Evolutionary conservation across 2,888 invertebrate species (phyloP), one percentile per base, ranked within the genome.

Genomic region (Erebia epiphron): DNA sequence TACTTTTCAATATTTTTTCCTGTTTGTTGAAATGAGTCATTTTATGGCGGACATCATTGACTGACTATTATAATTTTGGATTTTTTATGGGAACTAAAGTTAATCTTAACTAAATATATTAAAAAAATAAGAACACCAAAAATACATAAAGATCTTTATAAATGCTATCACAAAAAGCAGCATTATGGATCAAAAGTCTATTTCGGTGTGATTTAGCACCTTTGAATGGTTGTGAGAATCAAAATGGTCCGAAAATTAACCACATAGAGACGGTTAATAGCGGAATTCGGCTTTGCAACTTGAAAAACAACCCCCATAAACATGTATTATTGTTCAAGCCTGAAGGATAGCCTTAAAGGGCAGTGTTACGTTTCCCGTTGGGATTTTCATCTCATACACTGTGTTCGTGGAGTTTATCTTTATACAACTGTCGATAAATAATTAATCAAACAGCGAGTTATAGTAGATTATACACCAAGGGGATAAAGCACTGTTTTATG

Each of bases 291-390:
- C 78, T 80, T 76, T 62, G 18, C 43, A 80, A 83, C 80, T 82
- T 83, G 79, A 79, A 82, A 81, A 82, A 79, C 78, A 78, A 82
- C 82, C 83, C 77, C 83, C 82, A 83, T 86, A 86, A 89, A 86
- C 83, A 83, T 84, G 81, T 85, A 18, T 7, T 50, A 82, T 82
- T 82, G 82, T 82, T 82, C 80, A 77, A 81, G 81, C 79, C 83
- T 85, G 83, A 82, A 80, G 81, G 81, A 79, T 79, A 79, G 77
- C 81, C 82, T 49, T 61, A 66, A 61, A 70, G 70, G 70, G 54
- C 82, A 79, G 72, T 79, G 80, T 84, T 83, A 83, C 80, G 35
- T 80, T 79, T 82, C 77, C 82, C 84, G 77, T 81, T 75, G 83
- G 83, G 85, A 83, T 18, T 78, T 80, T 76, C 76, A 76, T 84